These are phyloP conservation scores for Schizaphis graminum DNA, from an alignment of 2,888 invertebrate genomes.

Conservation along the genomic window DNA sequence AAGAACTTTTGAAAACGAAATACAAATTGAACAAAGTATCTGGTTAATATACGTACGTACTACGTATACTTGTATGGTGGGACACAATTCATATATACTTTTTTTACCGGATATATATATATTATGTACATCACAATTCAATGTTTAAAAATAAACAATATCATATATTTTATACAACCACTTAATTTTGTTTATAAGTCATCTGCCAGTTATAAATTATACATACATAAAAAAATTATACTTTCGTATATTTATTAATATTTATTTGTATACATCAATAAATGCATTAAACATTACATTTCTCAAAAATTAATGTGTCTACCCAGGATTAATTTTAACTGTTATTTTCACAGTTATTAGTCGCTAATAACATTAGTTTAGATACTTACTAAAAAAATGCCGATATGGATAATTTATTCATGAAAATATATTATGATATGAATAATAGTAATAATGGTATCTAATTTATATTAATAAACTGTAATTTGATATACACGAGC, in stretches of 20 bases:
- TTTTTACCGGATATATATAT: no score
- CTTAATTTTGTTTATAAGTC: no score
- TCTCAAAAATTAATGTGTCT: neutral
- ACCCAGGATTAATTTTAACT: neutral
- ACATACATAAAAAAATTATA: neutral
- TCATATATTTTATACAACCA: no score
- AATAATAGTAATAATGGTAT: neutral
- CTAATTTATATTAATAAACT: neutral
- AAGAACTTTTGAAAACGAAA: no score
- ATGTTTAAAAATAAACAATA: no score
- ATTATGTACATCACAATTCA: no score
- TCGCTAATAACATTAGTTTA: neutral
- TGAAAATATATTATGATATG: neutral
- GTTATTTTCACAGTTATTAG: neutral
- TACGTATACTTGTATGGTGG: no score
- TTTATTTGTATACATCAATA: neutral
- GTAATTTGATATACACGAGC: conserved; percentile 6
- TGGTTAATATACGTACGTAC: no score
- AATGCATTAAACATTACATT: neutral
- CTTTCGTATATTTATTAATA: neutral
- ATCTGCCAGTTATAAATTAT: no score
- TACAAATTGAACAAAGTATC: no score
- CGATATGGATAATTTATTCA: neutral
- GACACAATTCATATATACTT: no score
- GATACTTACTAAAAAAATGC: neutral